Evolutionary conservation across 2,797 vertebrate genomes (phyloP).

Genomic region (Lagocephalus sceleratus): DNA sequence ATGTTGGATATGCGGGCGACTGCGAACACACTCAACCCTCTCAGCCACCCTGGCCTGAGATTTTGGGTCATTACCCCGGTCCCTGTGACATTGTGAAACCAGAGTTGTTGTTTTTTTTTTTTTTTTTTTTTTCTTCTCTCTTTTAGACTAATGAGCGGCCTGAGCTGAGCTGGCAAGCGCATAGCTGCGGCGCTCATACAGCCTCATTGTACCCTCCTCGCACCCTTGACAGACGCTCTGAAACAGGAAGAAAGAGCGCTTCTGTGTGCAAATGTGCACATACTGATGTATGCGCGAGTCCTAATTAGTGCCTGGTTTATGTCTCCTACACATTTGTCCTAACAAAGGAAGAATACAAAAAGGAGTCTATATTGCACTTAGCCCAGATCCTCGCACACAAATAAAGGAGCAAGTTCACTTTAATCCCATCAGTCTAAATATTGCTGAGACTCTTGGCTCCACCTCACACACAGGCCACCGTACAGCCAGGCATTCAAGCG

Average conservation of each 20-base stretch:
- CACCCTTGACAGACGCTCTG: constrained; percentile 52
- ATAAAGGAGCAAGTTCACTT: constrained; percentile 30
- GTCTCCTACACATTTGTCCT: constrained; percentile 44
- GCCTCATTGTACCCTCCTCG: constrained; percentile 56
- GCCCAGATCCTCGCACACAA: constrained; percentile 19
- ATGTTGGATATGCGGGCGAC: not conserved
- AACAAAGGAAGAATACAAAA: constrained; percentile 46
- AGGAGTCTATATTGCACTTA: constrained; percentile 37
- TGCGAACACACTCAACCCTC: constrained; percentile 20
- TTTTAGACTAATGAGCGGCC: constrained; percentile 49
- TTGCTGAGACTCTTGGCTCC: constrained; percentile 14
- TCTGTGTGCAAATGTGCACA: constrained; percentile 13
- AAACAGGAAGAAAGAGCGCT: constrained; percentile 44
- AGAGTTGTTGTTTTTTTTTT: constrained; percentile 31
- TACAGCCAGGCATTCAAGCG: constrained; percentile 19
- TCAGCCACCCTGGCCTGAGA: constrained; percentile 14
- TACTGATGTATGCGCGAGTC: constrained; percentile 25
- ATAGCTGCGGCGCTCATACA: constrained; percentile 42
- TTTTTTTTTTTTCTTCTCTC: not conserved
- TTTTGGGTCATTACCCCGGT: constrained; percentile 33
- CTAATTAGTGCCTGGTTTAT: constrained; percentile 56
- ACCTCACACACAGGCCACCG: constrained; percentile 3
- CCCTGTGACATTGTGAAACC: constrained; percentile 44
- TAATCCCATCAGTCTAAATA: constrained; percentile 28
- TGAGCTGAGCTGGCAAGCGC: constrained; percentile 45